phyloP scores from a whole-genome alignment of 2,113 vertebrate species.

The Lasiurus cinereus region DNA sequence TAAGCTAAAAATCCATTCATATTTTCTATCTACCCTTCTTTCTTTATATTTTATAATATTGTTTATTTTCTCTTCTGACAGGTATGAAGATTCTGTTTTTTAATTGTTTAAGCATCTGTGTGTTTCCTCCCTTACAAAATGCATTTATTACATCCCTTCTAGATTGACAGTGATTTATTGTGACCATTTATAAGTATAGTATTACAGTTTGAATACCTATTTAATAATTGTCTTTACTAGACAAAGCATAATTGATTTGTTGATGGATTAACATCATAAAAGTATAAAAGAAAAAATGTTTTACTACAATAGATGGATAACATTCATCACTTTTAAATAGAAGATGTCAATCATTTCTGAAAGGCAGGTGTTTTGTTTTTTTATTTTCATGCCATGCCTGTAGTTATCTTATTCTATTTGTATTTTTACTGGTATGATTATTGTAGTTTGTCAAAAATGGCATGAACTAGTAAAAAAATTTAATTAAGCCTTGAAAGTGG shows the following conservation, averaged over 20 bases:
- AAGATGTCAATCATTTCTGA: slow-evolving; percentile 42
- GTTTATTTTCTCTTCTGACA: neutral
- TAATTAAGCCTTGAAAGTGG: neutral
- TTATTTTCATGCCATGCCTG: neutral
- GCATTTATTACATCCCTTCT: neutral
- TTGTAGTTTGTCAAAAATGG: neutral
- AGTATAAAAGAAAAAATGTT: neutral
- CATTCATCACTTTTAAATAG: neutral
- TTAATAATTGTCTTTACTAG: slow-evolving; percentile 43
- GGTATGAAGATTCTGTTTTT: neutral
- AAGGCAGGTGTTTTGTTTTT: neutral
- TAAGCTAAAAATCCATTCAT: neutral
- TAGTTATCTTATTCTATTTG: slow-evolving; percentile 34
- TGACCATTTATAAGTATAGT: neutral
- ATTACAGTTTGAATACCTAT: neutral
- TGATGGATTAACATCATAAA: slow-evolving; percentile 42
- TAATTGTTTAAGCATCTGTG: neutral
- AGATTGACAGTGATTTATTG: neutral
- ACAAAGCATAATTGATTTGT: neutral
- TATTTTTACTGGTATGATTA: neutral
- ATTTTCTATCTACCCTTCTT: neutral
- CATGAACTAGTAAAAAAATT: neutral
- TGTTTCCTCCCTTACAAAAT: neutral
- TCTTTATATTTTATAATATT: neutral
- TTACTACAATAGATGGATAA: neutral